Percentiles rank a stretch among this genome's conserved stretches.
Conservation (phyloP, 2,113 vertebrate genomes). For the Melierax canorus region DNA sequence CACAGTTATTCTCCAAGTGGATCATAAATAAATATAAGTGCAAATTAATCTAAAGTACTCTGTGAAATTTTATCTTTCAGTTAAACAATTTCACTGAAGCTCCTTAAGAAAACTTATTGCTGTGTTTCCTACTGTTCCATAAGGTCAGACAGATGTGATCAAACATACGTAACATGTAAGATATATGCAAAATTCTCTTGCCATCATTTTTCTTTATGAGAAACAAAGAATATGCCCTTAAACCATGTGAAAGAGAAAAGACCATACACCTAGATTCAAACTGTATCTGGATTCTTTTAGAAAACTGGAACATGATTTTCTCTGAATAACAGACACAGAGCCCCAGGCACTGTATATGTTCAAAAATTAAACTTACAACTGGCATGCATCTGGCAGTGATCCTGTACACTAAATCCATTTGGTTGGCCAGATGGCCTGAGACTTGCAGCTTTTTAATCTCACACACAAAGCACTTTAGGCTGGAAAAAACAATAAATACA, state of each 20-base stretch:
- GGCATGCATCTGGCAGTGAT: slow-evolving; percentile 79
- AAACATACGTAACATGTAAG: neutral
- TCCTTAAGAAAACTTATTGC: slow-evolving; percentile 44
- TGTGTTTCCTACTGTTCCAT: slow-evolving; percentile 8
- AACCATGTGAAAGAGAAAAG: slow-evolving; percentile 15
- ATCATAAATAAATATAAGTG: slow-evolving; percentile 64
- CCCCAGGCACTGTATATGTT: slow-evolving; percentile 78
- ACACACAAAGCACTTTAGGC: slow-evolving; percentile 74
- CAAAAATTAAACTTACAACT: slow-evolving; percentile 88
- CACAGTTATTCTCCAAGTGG: slow-evolving; percentile 56
- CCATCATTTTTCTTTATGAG: neutral
- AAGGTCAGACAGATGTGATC: slow-evolving; percentile 53
- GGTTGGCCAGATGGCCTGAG: slow-evolving; percentile 85
- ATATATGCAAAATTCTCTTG: neutral
- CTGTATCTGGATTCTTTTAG: neutral
- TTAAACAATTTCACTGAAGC: slow-evolving; percentile 57
- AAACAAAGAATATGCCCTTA: neutral
- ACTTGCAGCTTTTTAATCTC: slow-evolving; percentile 89
- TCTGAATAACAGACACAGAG: slow-evolving; percentile 70
- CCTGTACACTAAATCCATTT: slow-evolving; percentile 78
- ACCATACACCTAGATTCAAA: neutral
- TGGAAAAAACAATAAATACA: slow-evolving; percentile 58
- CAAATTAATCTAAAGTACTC: slow-evolving; percentile 55
- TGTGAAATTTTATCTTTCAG: slow-evolving; percentile 59
- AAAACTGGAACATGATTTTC: slow-evolving; percentile 49